These are phyloP conservation scores for Oxygymnocypris stewartii DNA, from an alignment of 2,113 vertebrate species.

Conservation along the genomic window DNA sequence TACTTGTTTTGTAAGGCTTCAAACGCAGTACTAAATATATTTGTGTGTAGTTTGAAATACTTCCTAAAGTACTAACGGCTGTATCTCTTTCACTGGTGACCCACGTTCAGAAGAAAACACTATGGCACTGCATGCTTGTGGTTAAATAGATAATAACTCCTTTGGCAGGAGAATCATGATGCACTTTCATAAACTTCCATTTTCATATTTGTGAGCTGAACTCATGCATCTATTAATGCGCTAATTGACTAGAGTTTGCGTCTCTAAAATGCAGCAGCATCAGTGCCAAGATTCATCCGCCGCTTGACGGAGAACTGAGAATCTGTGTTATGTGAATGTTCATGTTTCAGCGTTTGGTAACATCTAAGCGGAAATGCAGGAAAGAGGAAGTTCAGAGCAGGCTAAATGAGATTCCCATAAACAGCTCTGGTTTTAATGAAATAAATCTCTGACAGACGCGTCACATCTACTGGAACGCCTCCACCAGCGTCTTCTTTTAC, in stretches of 20 bases:
- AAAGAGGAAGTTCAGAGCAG: constrained; percentile 20
- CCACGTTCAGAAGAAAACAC: background rate
- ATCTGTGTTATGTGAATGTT: background rate
- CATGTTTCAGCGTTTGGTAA: background rate
- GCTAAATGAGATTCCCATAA: constrained; percentile 29
- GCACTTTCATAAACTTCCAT: background rate
- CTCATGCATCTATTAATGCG: background rate
- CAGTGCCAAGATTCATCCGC: background rate
- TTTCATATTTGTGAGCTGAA: background rate
- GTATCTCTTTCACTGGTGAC: background rate
- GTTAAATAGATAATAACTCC: background rate
- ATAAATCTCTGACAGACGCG: constrained; percentile 36
- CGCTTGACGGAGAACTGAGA: background rate
- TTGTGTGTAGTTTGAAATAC: background rate
- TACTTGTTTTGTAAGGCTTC: background rate
- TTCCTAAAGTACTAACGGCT: too few relatives aligned
- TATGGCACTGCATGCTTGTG: background rate
- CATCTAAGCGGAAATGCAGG: constrained; percentile 9
- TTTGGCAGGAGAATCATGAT: background rate
- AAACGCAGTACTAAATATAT: background rate
- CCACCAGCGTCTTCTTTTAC: background rate
- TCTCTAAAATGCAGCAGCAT: background rate
- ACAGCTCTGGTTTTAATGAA: constrained; percentile 55
- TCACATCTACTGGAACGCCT: constrained; percentile 18
- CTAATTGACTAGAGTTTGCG: background rate